A percentile compares a stretch with the other conserved stretches of the same genome.
phyloP scores from a whole-genome alignment of 1,140 invertebrate genomes.

The Probaryconus sp. region DNA sequence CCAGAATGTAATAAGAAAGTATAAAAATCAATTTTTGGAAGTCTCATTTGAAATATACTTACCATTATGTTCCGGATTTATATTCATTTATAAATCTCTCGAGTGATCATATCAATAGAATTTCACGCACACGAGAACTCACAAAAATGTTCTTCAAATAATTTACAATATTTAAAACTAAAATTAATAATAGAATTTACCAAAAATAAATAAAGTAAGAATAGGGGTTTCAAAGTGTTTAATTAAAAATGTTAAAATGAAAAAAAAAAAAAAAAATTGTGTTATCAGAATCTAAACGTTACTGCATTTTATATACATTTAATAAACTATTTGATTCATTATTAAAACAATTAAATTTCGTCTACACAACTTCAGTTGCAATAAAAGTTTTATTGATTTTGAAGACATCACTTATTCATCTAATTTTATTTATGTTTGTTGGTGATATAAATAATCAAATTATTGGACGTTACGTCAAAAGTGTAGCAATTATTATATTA shows the following conservation, averaged over 20 bases:
- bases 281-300: no score
- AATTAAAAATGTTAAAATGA: neutral
- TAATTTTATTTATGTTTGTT: constrained; percentile 30
- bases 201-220: constrained; percentile 3
- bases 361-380: constrained; percentile 32
- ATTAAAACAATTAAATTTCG: constrained; percentile 34
- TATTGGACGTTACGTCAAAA: constrained; percentile 38
- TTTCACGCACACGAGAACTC: constrained; percentile 9
- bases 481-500: constrained; percentile 31
- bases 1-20: neutral
- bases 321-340: no score
- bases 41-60: constrained; percentile 26
- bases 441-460: constrained; percentile 30
- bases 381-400: constrained; percentile 22
- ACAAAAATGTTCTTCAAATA: neutral
- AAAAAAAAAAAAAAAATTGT: no score
- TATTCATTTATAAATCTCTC: neutral
- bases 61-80: constrained; percentile 10
- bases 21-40: neutral
- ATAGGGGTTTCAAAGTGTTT: constrained; percentile 25
- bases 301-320: no score
- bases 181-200: no score
- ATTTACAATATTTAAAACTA: no score
- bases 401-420: constrained; percentile 31
- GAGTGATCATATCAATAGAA: neutral